These are phyloP conservation scores for Chaunax sp. DNA, from an alignment of 2,797 vertebrate genomes.

Conservation along the genomic window DNA sequence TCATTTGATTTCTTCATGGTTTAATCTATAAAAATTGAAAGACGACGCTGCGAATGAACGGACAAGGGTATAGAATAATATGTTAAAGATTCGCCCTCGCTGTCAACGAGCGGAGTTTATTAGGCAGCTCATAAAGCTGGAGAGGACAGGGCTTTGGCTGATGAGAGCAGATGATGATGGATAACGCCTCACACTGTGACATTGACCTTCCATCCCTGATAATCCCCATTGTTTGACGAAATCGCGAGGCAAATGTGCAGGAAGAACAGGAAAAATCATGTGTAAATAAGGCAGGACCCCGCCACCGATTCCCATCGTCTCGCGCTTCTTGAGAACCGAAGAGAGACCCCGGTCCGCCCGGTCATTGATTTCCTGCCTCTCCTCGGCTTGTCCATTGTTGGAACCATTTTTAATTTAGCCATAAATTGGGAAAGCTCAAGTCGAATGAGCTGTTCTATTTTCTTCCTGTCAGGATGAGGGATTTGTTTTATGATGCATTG, in stretches of 20 bases:
- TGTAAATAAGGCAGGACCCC: constrained; percentile 89
- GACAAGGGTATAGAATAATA: constrained; percentile 29
- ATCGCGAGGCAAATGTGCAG: constrained; percentile 83
- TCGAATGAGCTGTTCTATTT: constrained; percentile 98
- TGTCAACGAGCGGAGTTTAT: constrained; percentile 64
- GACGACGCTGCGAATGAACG: not conserved
- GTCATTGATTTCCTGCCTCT: constrained; percentile 93
- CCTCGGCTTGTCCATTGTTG: constrained; percentile 91
- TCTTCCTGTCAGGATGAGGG: constrained; percentile 99
- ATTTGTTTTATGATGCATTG: constrained; percentile 99
- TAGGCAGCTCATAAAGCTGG: constrained; percentile 71
- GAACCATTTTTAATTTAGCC: constrained; percentile 95
- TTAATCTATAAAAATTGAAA: not conserved
- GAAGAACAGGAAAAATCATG: constrained; percentile 91
- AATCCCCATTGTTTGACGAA: constrained; percentile 92
- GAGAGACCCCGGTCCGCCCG: constrained; percentile 86
- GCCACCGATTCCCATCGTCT: constrained; percentile 88
- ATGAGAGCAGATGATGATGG: constrained; percentile 89
- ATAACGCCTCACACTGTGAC: constrained; percentile 89
- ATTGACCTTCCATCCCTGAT: constrained; percentile 95
- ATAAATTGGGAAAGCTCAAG: constrained; percentile 97
- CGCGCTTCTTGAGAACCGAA: constrained; percentile 87
- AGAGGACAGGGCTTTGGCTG: constrained; percentile 62
- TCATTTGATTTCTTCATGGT: constrained; percentile 1
- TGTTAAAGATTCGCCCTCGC: constrained; percentile 39